Evolutionary conservation across 2,888 invertebrate genomes (phyloP), one percentile per base, ranked within the genome.

Genomic region (Cyrtodaria siliqua): DNA sequence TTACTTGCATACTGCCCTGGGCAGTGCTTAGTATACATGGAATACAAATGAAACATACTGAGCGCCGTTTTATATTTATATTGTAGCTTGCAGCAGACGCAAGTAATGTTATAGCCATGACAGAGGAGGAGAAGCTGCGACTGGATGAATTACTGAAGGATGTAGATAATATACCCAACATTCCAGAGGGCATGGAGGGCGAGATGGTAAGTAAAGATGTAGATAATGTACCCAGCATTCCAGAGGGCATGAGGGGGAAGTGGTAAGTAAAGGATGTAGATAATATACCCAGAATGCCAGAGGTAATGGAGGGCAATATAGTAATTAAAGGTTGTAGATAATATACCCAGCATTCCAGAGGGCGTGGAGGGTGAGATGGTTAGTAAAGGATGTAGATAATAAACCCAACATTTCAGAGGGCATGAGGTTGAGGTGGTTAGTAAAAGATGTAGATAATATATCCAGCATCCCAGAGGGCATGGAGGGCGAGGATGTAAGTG

Each of bases 71-170:
- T n/a, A n/a, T n/a, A n/a, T n/a, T n/a, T n/a, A n/a, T n/a, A n/a
- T n/a, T 44, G n/a, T 84, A 92, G 92, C 76, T 92, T 66, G 91
- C 92, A 1, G 86, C 86, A 24, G 88, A 92, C 86, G 91, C 92
- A 50, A 87, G 76, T 24, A 89, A 90, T 56, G 53, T 76, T 3
- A 86, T 92, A 38, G 90, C 92, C 8, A 92, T 92, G 92, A 92
- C 92, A 20, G 91, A 92, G 33, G 92, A 91, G 64, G 92, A 92
- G 79, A 92, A 91, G 82, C 82, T 87, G 20, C 81, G 92, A 47
- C 74, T 92, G 14, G 86, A 87, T 33, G 88, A 88, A 12, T 80
- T 92, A 16, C 82, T 92, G 33, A 73, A 66, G 50, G 90, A 89
- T 68, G 67, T 92, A n/a, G 91, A 91, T 64, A 73, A 74, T 2